A percentile compares a stretch with the other conserved stretches of the same genome.
Evolutionary conservation across 2,888 invertebrate species (phyloP).

Genomic region (Alviniconcha strummeri): DNA sequence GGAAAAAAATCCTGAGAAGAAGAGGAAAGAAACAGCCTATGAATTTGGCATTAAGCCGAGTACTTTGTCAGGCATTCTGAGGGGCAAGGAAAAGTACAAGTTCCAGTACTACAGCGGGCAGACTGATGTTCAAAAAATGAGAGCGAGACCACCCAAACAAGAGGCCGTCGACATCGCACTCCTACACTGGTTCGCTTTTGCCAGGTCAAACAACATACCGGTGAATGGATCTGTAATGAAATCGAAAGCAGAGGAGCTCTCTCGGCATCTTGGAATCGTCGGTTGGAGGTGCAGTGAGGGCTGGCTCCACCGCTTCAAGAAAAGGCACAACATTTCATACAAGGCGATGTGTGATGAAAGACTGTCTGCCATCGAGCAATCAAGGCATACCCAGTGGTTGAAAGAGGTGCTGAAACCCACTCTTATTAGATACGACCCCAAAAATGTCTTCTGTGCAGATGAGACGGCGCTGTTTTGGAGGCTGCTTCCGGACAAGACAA

Average conservation of each 20-base stretch:
- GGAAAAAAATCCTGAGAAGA: no score
- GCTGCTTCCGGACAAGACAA: slow-evolving; percentile 39
- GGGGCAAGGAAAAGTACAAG: no score
- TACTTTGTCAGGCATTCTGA: no score
- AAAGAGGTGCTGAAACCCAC: slow-evolving; percentile 7
- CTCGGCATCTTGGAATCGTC: background rate
- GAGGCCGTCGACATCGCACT: no score
- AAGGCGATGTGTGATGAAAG: slow-evolving; percentile 13
- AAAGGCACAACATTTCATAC: slow-evolving; percentile 7
- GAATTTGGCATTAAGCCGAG: no score
- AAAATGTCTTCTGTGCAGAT: slow-evolving; percentile 40
- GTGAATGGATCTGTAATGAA: background rate
- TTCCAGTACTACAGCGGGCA: no score
- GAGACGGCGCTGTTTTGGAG: slow-evolving; percentile 43
- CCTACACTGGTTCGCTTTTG: no score
- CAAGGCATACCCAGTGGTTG: slow-evolving; percentile 6
- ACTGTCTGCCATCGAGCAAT: background rate
- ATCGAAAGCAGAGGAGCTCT: background rate
- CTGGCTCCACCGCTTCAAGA: slow-evolving; percentile 27
- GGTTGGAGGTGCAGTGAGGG: slow-evolving; percentile 24
- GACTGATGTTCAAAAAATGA: no score
- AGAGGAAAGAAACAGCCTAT: no score
- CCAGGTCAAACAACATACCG: background rate
- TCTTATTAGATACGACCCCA: slow-evolving; percentile 19
- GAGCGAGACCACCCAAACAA: no score